A percentile compares a stretch with the other conserved stretches of the same genome.
phyloP scores from a whole-genome alignment of 2,113 vertebrate genomes.

The Smithornis capensis region DNA sequence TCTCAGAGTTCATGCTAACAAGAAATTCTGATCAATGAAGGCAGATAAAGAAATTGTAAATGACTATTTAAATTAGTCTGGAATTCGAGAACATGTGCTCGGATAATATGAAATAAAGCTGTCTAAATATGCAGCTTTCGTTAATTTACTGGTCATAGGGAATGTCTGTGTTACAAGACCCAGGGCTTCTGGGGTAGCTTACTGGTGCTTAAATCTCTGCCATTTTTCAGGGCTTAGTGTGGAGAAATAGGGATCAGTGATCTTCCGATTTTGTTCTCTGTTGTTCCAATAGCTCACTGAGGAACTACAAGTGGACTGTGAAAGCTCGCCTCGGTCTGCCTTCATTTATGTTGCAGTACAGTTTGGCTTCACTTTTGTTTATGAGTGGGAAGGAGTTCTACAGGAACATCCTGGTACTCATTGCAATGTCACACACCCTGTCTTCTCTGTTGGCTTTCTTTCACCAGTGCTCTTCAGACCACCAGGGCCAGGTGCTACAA shows the following conservation, averaged over 20 bases:
- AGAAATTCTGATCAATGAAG: slow-evolving; percentile 21
- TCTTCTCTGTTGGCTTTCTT: neutral
- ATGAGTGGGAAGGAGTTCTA: neutral
- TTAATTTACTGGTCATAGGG: neutral
- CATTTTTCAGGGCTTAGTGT: neutral
- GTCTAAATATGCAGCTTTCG: neutral
- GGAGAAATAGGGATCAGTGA: neutral
- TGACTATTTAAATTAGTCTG: neutral
- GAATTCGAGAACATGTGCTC: neutral
- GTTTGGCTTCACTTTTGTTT: neutral
- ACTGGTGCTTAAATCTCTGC: neutral
- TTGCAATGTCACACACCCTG: neutral
- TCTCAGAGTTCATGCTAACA: neutral
- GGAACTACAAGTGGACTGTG: neutral
- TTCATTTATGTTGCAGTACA: neutral
- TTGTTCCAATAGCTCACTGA: neutral
- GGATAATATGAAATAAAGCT: neutral
- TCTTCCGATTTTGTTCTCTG: neutral
- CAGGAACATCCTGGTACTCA: neutral
- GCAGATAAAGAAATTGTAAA: neutral
- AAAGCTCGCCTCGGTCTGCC: neutral
- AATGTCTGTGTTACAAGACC: neutral
- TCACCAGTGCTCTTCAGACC: neutral
- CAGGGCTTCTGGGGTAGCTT: neutral
- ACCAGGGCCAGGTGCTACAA: neutral